Evolutionary conservation across 2,888 invertebrate genomes (phyloP).

Genomic region (Hemicrepidius hirtus): DNA sequence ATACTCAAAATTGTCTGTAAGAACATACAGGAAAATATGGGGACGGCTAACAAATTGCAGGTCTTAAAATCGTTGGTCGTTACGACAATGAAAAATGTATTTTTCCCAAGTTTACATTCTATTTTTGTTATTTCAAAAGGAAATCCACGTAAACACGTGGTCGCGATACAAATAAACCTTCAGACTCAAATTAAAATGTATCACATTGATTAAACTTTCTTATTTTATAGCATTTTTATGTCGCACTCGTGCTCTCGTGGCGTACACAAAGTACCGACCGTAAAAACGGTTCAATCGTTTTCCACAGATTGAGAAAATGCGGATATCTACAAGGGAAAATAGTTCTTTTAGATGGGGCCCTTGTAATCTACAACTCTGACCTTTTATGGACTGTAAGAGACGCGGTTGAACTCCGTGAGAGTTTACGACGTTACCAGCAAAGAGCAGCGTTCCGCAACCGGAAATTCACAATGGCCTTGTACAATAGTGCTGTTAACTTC

Average conservation of each 20-base stretch:
- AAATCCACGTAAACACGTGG: constrained; percentile 47
- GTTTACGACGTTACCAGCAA: constrained; percentile 53
- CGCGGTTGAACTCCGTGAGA: constrained; percentile 50
- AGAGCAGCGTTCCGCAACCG: constrained; percentile 58
- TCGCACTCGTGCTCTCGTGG: constrained; percentile 49
- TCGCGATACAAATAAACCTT: constrained; percentile 40
- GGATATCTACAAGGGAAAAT: constrained; percentile 39
- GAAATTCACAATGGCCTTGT: constrained; percentile 56
- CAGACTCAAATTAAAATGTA: constrained; percentile 55
- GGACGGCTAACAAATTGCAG: background rate
- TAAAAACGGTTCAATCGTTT: constrained; percentile 53
- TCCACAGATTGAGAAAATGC: constrained; percentile 48
- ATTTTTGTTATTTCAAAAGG: too few species aligned
- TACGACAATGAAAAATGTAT: background rate
- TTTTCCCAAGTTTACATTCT: too few species aligned
- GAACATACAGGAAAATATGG: too few species aligned
- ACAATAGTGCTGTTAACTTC: constrained; percentile 56
- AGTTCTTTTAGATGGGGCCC: constrained; percentile 30
- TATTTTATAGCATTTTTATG: constrained; percentile 56
- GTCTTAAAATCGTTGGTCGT: background rate
- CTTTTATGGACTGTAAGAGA: constrained; percentile 50
- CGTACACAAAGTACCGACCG: constrained; percentile 53
- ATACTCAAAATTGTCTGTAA: background rate
- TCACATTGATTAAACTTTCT: constrained; percentile 53
- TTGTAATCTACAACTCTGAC: constrained; percentile 41